These are phyloP conservation scores for Siniperca undulata DNA, from an alignment of 2,797 vertebrate species.

Conservation along the genomic window DNA sequence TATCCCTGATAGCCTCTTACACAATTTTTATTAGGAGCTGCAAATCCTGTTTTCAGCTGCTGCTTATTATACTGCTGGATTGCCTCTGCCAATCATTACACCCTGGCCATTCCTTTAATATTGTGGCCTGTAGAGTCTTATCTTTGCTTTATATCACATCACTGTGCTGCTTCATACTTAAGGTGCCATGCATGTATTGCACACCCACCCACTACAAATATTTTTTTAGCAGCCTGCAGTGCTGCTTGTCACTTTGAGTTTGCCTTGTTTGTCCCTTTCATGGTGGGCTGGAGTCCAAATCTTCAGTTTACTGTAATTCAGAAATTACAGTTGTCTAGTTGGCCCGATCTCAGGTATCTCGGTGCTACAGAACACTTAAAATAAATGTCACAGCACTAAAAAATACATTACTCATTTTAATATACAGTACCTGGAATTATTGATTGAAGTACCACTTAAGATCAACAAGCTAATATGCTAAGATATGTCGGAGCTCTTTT, in stretches of 20 bases:
- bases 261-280: not conserved
- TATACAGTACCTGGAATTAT: constrained; percentile 9
- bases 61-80: constrained; percentile 35
- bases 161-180: constrained; percentile 8
- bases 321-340: constrained; percentile 19
- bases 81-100: constrained; percentile 35
- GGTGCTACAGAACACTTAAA: not conserved
- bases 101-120: not conserved
- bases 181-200: constrained; percentile 3
- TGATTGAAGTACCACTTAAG: constrained; percentile 2
- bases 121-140: not conserved
- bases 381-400: constrained; percentile 3
- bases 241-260: constrained; percentile 8
- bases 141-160: constrained; percentile 6
- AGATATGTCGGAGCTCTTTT: not conserved
- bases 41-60: constrained; percentile 41
- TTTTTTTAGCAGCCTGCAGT: not conserved
- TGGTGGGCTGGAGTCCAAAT: not conserved
- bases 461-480: not conserved
- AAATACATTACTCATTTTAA: not conserved
- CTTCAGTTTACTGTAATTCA: constrained; percentile 7
- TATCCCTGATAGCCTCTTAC: constrained; percentile 44
- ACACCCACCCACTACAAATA: constrained; percentile 15
- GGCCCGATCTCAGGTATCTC: not conserved
- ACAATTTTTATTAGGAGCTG: constrained; percentile 26